Percentiles rank a stretch among this genome's conserved stretches.
Evolutionary conservation across 2,797 vertebrate species (phyloP).

Genomic region (Zalophus californianus): DNA sequence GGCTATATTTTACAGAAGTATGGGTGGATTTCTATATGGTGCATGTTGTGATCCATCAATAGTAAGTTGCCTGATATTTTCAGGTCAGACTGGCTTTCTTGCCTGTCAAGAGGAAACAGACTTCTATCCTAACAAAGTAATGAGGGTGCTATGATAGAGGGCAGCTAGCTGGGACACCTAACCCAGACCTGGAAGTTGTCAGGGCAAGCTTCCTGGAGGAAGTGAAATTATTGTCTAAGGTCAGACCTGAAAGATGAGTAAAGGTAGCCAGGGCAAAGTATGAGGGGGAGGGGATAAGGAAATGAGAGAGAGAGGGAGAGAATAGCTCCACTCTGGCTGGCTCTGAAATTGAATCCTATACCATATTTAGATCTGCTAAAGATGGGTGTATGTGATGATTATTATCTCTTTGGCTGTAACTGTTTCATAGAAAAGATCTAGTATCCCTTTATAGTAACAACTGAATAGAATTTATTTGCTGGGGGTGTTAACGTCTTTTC

Average conservation of each 20-base stretch:
- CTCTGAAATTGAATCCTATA: background rate
- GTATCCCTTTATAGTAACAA: background rate
- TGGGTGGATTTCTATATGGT: background rate
- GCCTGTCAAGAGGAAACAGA: background rate
- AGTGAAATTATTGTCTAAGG: background rate
- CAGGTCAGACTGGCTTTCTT: slow-evolving; percentile 53
- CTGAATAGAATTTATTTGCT: slow-evolving; percentile 37
- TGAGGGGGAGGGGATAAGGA: background rate
- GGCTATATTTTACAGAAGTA: slow-evolving; percentile 52
- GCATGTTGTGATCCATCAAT: slow-evolving; percentile 36
- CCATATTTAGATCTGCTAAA: background rate
- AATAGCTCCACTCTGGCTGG: background rate
- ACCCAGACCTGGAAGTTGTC: background rate
- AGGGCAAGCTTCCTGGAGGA: slow-evolving; percentile 1
- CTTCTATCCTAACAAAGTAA: background rate
- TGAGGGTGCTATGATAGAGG: background rate
- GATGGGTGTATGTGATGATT: background rate
- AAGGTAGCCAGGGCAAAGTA: background rate
- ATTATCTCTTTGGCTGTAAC: slow-evolving; percentile 10
- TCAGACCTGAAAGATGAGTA: background rate
- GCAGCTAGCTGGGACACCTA: background rate
- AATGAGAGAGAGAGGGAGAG: background rate
- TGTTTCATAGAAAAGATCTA: background rate
- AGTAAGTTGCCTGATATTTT: slow-evolving; percentile 41
- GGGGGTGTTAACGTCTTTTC: background rate